A percentile compares a stretch with the other conserved stretches of the same genome.
Evolutionary conservation across 2,888 invertebrate species (phyloP).

Genomic region (Hymenopus coronatus): DNA sequence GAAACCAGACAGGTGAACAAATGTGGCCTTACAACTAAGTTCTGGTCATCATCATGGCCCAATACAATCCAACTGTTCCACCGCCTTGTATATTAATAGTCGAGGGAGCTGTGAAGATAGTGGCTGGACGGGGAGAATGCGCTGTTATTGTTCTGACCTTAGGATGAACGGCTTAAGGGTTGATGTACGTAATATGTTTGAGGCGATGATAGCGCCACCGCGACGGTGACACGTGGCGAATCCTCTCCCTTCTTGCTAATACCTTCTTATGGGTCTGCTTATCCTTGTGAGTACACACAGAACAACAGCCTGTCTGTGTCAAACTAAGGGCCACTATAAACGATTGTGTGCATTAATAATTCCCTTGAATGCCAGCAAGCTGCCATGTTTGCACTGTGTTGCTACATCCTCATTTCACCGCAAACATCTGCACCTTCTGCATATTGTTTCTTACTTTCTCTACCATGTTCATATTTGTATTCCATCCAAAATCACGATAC

Average conservation of each 20-base stretch:
- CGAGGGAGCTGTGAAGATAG: not conserved
- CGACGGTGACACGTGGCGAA: not conserved
- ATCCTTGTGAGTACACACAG: not conserved
- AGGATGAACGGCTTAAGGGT: conserved; percentile 2
- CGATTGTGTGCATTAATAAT: not conserved
- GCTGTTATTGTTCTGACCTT: conserved; percentile 16
- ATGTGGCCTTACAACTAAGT: not conserved
- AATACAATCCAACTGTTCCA: conserved; percentile 11
- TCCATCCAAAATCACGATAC: no score
- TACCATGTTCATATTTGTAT: no score
- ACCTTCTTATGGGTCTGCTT: not conserved
- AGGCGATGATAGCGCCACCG: not conserved
- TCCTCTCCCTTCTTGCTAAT: not conserved
- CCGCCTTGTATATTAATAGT: conserved; percentile 2
- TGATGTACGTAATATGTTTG: conserved; percentile 10
- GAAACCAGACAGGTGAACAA: not conserved
- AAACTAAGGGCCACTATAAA: not conserved
- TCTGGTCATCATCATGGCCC: not conserved
- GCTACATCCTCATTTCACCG: not conserved
- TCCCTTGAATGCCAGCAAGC: not conserved
- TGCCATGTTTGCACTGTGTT: not conserved
- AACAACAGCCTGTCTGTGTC: not conserved
- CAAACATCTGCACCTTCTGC: not conserved
- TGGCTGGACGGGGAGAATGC: not conserved
- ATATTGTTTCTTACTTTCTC: not conserved